Percentiles rank a stretch among this genome's conserved stretches.
Evolutionary conservation across 2,113 vertebrate genomes (phyloP).

Genomic region (Cyanistes caeruleus): DNA sequence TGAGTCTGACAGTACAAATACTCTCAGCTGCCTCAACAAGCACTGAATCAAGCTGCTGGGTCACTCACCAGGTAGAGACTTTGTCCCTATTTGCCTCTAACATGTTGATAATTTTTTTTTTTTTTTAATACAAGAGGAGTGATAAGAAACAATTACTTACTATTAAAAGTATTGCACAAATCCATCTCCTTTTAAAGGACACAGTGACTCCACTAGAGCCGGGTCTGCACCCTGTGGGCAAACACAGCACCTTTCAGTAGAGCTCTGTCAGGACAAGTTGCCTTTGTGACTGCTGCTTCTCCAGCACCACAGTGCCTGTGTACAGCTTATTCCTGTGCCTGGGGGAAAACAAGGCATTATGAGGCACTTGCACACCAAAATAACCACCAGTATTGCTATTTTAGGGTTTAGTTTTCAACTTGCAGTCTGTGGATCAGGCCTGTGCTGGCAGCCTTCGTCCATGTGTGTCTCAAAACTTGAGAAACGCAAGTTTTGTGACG

Average conservation of each 20-base stretch:
- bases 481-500: accelerated
- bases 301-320: neutral
- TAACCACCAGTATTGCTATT: constrained; percentile 4
- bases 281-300: neutral
- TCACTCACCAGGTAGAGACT: neutral
- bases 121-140: neutral
- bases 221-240: neutral
- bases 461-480: neutral
- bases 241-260: neutral
- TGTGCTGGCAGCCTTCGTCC: neutral
- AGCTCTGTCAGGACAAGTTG: neutral
- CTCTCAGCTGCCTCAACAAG: neutral
- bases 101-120: neutral
- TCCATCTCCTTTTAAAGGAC: neutral
- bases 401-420: constrained; percentile 7
- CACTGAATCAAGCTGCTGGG: neutral
- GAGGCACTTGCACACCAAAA: neutral
- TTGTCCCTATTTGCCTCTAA: neutral
- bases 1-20: neutral
- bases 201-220: neutral
- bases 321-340: neutral
- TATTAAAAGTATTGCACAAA: neutral
- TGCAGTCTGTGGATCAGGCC: neutral
- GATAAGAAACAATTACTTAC: neutral
- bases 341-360: neutral